Evolutionary conservation across 2,888 invertebrate species (phyloP).

Genomic region (Melanostoma mellinum): DNA sequence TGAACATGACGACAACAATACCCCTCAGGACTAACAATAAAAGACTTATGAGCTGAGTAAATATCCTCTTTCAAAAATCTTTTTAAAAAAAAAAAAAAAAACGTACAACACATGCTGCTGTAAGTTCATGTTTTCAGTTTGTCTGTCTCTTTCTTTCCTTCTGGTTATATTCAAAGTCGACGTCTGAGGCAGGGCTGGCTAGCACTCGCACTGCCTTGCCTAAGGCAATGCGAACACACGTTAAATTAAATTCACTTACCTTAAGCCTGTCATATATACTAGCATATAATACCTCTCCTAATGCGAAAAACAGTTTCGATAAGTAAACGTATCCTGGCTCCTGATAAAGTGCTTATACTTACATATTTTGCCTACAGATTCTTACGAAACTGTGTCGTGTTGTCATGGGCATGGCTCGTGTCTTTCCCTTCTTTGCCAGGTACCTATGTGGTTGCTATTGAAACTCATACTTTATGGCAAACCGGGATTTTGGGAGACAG

Average conservation of each 20-base stretch:
- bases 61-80: conserved; percentile 22
- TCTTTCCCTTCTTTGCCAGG: background rate
- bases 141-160: conserved; percentile 5
- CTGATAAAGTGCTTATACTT: conserved; percentile 70
- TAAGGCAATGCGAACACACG: conserved; percentile 60
- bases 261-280: conserved; percentile 50
- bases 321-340: conserved; percentile 69
- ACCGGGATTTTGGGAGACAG: conserved; percentile 4
- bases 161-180: conserved; percentile 6
- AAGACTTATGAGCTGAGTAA: conserved; percentile 54
- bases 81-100: conserved; percentile 5
- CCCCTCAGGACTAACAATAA: conserved; percentile 51
- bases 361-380: conserved; percentile 63
- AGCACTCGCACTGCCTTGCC: conserved; percentile 14
- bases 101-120: background rate
- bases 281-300: conserved; percentile 54
- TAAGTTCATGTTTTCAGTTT: conserved; percentile 8
- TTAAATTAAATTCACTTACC: conserved; percentile 71
- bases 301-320: conserved; percentile 72
- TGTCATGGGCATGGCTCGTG: conserved; percentile 44
- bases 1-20: conserved; percentile 29
- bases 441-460: conserved; percentile 5
- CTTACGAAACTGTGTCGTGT: conserved; percentile 26
- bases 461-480: conserved; percentile 36
- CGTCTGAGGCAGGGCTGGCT: conserved; percentile 36